phyloP scores from a whole-genome alignment of 2,888 invertebrate genomes.

The Sicus ferrugineus region DNA sequence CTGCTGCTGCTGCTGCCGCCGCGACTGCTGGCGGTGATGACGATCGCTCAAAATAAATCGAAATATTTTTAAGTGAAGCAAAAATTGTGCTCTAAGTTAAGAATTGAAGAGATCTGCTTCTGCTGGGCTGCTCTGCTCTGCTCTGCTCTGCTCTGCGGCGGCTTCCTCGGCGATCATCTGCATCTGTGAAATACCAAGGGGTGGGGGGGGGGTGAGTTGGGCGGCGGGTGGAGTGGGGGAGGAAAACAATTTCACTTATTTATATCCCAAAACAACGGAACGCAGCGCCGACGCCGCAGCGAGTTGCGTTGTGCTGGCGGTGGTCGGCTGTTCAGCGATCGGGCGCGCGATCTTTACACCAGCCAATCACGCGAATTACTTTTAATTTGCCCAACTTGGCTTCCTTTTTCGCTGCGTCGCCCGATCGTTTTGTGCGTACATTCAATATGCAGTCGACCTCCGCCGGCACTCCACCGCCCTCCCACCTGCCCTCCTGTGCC shows the following conservation, averaged over 20 bases:
- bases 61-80: constrained; percentile 54
- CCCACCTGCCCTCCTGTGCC: neutral
- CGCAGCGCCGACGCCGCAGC: neutral
- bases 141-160: constrained; percentile 24
- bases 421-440: neutral
- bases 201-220: too few relatives aligned
- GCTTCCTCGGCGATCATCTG: constrained; percentile 32
- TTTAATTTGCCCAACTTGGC: constrained; percentile 11
- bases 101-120: constrained; percentile 41
- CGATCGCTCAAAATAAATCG: constrained; percentile 57
- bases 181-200: constrained; percentile 36
- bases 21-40: constrained; percentile 42
- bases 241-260: constrained; percentile 49
- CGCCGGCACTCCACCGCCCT: neutral
- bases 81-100: constrained; percentile 35
- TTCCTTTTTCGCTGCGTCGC: neutral
- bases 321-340: constrained; percentile 24
- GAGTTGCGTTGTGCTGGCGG: neutral
- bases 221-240: too few relatives aligned
- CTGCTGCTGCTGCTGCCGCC: constrained; percentile 41
- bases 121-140: too few relatives aligned
- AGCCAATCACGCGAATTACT: constrained; percentile 35
- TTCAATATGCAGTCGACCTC: neutral
- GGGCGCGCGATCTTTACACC: constrained; percentile 30
- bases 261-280: constrained; percentile 37